These are phyloP conservation scores for Dromius quadrimaculatus DNA, from an alignment of 2,888 invertebrate species.

Conservation along the genomic window DNA sequence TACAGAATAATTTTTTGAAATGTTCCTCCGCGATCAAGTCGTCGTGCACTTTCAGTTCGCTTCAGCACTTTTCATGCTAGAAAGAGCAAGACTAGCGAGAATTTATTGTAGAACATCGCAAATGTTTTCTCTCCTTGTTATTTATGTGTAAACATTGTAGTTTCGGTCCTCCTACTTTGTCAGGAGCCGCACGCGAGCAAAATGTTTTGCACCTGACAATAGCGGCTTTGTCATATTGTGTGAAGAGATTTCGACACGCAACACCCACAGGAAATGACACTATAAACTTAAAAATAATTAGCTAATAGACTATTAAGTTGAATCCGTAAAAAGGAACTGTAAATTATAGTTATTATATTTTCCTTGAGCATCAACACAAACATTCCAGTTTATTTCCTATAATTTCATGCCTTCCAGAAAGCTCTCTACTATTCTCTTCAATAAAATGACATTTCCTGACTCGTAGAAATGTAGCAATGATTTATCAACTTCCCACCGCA, in stretches of 20 bases:
- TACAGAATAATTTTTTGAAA: constrained; percentile 31
- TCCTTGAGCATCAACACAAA: no score
- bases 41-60: constrained; percentile 16
- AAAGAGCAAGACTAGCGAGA: constrained; percentile 7
- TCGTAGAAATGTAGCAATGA: no score
- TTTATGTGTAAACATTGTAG: constrained; percentile 51
- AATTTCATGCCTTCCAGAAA: no score
- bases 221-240: constrained; percentile 3
- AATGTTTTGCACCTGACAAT: constrained; percentile 9
- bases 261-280: no score
- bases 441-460: no score
- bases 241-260: constrained; percentile 1
- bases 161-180: constrained; percentile 28
- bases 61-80: constrained; percentile 24
- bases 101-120: constrained; percentile 46
- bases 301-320: no score
- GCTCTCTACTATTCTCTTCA: no score
- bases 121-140: constrained; percentile 46
- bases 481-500: no score
- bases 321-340: no score
- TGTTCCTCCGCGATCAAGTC: neutral
- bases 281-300: no score
- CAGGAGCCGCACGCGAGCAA: neutral
- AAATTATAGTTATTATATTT: no score
- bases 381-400: no score